Conservation (phyloP, 2,113 vertebrate genomes). For the Microtus richardsoni region DNA sequence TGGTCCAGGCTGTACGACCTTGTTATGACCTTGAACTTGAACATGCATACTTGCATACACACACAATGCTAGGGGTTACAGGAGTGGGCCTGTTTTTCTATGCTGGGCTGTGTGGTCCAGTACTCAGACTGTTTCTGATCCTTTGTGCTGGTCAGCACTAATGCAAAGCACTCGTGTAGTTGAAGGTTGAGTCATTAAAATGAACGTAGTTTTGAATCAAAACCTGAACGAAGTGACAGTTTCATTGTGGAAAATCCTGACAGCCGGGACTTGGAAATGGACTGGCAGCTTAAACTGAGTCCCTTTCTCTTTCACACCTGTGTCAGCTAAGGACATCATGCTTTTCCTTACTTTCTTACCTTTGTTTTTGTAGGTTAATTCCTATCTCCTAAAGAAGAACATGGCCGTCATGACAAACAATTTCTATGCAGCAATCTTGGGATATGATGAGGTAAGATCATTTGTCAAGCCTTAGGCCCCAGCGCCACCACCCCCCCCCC, state of each 20-base stretch:
- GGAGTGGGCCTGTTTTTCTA: not conserved
- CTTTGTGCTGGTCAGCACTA: not conserved
- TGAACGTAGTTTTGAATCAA: slow-evolving; percentile 38
- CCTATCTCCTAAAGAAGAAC: slow-evolving; percentile 91
- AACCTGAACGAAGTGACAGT: slow-evolving; percentile 48
- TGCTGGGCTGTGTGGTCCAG: not conserved
- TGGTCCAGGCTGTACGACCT: not conserved
- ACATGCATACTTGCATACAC: too few species aligned
- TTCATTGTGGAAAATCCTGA: not conserved
- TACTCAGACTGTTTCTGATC: not conserved
- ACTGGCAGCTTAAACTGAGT: not conserved
- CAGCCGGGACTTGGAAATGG: not conserved
- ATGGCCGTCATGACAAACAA: slow-evolving; percentile 94
- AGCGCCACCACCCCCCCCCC: not conserved
- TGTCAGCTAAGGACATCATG: not conserved
- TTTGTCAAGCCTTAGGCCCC: not conserved
- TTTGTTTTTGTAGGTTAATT: slow-evolving; percentile 90
- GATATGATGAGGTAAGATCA: slow-evolving; percentile 96
- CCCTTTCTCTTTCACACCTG: not conserved
- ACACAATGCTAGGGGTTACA: not conserved
- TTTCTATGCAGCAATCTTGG: slow-evolving; percentile 97
- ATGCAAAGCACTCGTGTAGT: not conserved
- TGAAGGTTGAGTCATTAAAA: slow-evolving; percentile 9
- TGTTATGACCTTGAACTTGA: not conserved
- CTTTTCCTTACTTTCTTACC: slow-evolving; percentile 56